These are phyloP conservation scores for Podargus strigoides DNA, from an alignment of 2,797 vertebrate genomes.

Conservation along the genomic window DNA sequence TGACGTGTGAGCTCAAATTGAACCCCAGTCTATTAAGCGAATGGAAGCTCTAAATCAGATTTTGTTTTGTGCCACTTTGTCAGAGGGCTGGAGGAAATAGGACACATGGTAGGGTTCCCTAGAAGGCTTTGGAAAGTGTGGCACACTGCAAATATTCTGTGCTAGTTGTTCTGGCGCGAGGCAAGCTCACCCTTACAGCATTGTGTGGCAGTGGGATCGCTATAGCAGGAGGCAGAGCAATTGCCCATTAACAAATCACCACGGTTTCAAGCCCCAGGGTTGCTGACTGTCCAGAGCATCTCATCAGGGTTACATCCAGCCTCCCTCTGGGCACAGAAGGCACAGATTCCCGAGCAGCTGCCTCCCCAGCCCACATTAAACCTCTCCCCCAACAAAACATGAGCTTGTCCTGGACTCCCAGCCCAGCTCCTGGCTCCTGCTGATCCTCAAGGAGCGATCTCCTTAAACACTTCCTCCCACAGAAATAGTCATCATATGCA, in stretches of 20 bases:
- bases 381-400: background rate
- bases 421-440: background rate
- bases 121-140: background rate
- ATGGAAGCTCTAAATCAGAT: background rate
- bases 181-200: background rate
- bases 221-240: background rate
- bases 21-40: background rate
- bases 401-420: background rate
- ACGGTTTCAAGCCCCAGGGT: fast-evolving
- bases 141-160: background rate
- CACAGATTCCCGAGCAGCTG: background rate
- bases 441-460: background rate
- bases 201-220: fast-evolving
- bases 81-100: slow-evolving; percentile 9
- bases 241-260: background rate
- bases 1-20: fast-evolving
- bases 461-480: fast-evolving
- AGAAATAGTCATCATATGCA: background rate
- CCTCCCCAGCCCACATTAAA: background rate
- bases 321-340: background rate
- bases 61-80: background rate
- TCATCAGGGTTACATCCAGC: background rate
- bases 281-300: background rate
- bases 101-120: background rate
- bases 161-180: background rate